These are phyloP conservation scores for Dascyllus trimaculatus DNA, from an alignment of 2,113 vertebrate genomes.

Conservation along the genomic window DNA sequence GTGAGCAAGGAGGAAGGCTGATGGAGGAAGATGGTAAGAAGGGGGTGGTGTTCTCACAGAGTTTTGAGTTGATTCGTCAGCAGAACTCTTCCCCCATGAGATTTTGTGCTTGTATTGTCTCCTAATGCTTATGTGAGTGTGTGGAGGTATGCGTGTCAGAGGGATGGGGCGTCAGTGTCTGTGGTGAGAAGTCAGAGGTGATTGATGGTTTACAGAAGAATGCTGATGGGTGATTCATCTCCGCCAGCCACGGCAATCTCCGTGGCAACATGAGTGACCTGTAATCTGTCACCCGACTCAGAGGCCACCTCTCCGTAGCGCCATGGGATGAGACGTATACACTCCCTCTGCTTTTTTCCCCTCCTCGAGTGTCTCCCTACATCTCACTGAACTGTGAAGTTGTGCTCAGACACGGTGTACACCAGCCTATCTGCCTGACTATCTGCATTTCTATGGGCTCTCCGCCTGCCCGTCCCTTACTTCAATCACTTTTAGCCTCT, in stretches of 20 bases:
- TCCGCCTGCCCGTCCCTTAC: constrained; percentile 17
- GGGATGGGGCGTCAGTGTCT: constrained; percentile 50
- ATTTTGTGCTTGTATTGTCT: constrained; percentile 48
- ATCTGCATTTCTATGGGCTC: constrained; percentile 49
- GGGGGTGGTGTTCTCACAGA: constrained; percentile 38
- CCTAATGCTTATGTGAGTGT: constrained; percentile 34
- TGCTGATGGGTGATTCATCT: constrained; percentile 84
- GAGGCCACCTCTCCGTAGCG: constrained; percentile 70
- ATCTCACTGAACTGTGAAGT: constrained; percentile 69
- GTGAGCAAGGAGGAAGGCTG: constrained; percentile 27
- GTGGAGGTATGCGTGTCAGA: constrained; percentile 28
- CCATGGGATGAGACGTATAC: constrained; percentile 57
- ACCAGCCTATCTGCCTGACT: constrained; percentile 13
- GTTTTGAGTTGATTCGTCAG: constrained; percentile 74
- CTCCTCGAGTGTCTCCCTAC: constrained; percentile 50
- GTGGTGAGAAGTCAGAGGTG: constrained; percentile 75
- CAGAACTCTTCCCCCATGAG: constrained; percentile 66
- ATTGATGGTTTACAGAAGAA: constrained; percentile 84
- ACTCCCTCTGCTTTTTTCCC: constrained; percentile 55
- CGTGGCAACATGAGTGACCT: constrained; percentile 79
- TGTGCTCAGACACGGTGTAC: constrained; percentile 36
- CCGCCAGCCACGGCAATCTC: constrained; percentile 73
- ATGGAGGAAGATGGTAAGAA: constrained; percentile 28
- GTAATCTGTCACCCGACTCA: constrained; percentile 82
- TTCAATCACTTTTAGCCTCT: constrained; percentile 37